A percentile compares a stretch with the other conserved stretches of the same genome.
These are phyloP conservation scores for Pantala flavescens DNA, from an alignment of 1,140 invertebrate genomes.

Conservation along the genomic window DNA sequence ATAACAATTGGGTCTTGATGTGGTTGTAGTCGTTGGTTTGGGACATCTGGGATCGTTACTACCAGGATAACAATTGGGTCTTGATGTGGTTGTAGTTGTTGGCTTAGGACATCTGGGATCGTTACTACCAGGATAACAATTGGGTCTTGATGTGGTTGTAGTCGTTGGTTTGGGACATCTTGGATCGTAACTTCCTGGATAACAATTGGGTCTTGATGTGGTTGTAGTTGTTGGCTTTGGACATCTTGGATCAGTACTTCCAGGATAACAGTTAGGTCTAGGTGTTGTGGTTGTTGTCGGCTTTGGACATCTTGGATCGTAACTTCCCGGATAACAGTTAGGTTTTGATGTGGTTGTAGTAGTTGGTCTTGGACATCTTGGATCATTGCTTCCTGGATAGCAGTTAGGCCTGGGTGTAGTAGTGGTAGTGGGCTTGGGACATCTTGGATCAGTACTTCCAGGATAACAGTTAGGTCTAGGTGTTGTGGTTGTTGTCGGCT, in stretches of 20 bases:
- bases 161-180: slow-evolving; percentile 17
- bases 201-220: slow-evolving; percentile 27
- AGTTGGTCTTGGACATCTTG: slow-evolving; percentile 23
- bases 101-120: slow-evolving; percentile 26
- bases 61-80: slow-evolving; percentile 27
- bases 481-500: slow-evolving; percentile 26
- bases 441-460: slow-evolving; percentile 18
- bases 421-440: background rate
- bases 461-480: slow-evolving; percentile 25
- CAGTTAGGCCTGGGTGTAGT: slow-evolving; percentile 17
- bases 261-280: slow-evolving; percentile 28
- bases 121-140: slow-evolving; percentile 24
- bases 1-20: slow-evolving; percentile 26
- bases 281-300: slow-evolving; percentile 11
- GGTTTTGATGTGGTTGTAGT: slow-evolving; percentile 11
- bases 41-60: slow-evolving; percentile 25
- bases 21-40: slow-evolving; percentile 15
- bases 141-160: slow-evolving; percentile 12
- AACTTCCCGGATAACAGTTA: slow-evolving; percentile 24
- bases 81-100: slow-evolving; percentile 29
- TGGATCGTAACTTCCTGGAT: slow-evolving; percentile 20
- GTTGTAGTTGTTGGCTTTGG: slow-evolving; percentile 15
- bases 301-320: slow-evolving; percentile 31
- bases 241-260: slow-evolving; percentile 27
- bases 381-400: slow-evolving; percentile 26